Evolutionary conservation across 64 coral and sea anemone genomes (phyloP).

Genomic region (Montipora foliosa): DNA sequence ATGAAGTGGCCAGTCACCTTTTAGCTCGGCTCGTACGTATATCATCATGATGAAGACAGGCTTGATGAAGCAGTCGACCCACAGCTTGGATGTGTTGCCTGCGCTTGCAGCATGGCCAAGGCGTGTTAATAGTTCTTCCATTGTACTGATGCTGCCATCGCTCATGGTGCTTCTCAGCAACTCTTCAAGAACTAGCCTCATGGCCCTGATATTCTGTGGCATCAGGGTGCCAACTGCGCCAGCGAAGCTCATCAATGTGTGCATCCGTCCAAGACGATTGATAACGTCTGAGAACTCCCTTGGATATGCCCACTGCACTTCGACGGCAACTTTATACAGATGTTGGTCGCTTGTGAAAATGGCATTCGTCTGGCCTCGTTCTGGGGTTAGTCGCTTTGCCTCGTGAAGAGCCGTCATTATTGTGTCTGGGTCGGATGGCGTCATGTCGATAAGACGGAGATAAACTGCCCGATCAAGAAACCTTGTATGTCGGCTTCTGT

Average conservation of each 20-base stretch:
- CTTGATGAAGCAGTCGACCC: constrained; percentile 67
- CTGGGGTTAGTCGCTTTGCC: no score
- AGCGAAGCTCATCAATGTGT: constrained; percentile 70
- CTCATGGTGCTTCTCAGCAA: constrained; percentile 37
- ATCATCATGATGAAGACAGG: constrained; percentile 70
- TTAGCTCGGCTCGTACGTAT: constrained; percentile 45
- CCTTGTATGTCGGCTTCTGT: no score
- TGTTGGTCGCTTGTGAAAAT: constrained; percentile 63
- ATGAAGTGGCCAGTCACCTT: constrained; percentile 86
- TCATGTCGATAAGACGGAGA: no score
- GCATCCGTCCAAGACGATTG: constrained; percentile 56
- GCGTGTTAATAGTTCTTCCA: constrained; percentile 34
- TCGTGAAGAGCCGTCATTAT: no score
- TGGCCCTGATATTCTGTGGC: constrained; percentile 74
- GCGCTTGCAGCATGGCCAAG: constrained; percentile 42
- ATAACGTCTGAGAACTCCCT: no score
- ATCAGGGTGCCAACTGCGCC: constrained; percentile 62
- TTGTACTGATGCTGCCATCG: constrained; percentile 37
- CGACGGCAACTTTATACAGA: constrained; percentile 76
- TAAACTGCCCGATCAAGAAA: no score
- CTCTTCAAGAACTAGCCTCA: constrained; percentile 66
- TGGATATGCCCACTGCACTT: constrained; percentile 7
- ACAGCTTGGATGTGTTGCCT: constrained; percentile 74
- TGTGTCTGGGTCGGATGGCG: no score
- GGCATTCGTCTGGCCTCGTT: not conserved